Conservation (phyloP, 2,797 vertebrate species). For the Sparus aurata region DNA sequence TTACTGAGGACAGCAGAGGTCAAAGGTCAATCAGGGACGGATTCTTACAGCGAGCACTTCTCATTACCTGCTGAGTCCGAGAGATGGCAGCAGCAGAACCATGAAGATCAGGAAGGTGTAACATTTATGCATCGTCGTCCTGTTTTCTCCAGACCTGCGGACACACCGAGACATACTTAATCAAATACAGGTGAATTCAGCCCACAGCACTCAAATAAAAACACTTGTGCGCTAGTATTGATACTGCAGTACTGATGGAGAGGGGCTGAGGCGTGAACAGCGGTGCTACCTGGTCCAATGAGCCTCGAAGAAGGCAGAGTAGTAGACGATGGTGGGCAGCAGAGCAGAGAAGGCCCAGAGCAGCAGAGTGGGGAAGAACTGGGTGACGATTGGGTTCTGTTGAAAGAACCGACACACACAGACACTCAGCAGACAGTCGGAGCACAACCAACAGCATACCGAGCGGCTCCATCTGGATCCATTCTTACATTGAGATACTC, state of each 20-base stretch:
- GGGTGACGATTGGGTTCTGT: constrained; percentile 97
- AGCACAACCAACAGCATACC: not conserved
- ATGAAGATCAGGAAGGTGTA: constrained; percentile 99
- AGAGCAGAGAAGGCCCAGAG: constrained; percentile 97
- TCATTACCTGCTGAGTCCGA: constrained; percentile 95
- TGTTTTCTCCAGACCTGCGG: constrained; percentile 94
- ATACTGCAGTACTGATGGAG: no score
- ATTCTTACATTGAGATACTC: constrained; percentile 95
- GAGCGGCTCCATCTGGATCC: no score
- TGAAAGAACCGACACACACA: not conserved
- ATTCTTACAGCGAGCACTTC: rapidly evolving
- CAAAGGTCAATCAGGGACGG: not conserved
- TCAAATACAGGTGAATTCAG: no score
- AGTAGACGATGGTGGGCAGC: constrained; percentile 97
- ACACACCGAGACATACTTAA: not conserved
- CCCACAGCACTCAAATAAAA: no score
- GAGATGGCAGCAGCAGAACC: constrained; percentile 95
- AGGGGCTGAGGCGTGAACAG: no score
- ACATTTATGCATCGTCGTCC: constrained; percentile 98
- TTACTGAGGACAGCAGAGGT: not conserved
- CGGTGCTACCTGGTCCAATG: constrained; percentile 93
- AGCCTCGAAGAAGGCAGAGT: constrained; percentile 95
- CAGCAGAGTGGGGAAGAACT: constrained; percentile 96
- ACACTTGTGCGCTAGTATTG: no score
- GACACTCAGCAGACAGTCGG: not conserved